Percentiles rank a stretch among this genome's conserved stretches.
phyloP scores from a whole-genome alignment of 1,140 invertebrate genomes.

The Asbolus verrucosus region DNA sequence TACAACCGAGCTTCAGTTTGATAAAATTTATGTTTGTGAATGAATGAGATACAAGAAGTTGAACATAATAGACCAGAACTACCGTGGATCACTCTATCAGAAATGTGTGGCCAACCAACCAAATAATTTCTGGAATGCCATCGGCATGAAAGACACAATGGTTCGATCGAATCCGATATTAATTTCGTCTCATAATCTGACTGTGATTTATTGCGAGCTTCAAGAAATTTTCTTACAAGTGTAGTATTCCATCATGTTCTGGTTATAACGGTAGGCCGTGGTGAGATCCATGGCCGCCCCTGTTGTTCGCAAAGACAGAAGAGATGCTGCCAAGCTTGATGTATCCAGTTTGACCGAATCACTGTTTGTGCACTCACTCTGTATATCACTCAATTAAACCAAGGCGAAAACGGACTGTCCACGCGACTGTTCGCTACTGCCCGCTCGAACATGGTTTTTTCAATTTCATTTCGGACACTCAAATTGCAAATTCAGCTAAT shows the following conservation, averaged over 20 bases:
- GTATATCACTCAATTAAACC: conserved; percentile 4
- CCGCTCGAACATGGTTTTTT: too few species aligned
- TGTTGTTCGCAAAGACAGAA: conserved; percentile 61
- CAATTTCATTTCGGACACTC: too few species aligned
- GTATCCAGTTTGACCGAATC: conserved; percentile 63
- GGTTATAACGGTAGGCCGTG: conserved; percentile 95
- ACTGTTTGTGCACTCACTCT: conserved; percentile 37
- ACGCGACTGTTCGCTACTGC: too few species aligned
- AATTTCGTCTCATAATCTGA: conserved; percentile 12
- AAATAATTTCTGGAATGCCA: conserved; percentile 29
- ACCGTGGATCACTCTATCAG: conserved; percentile 35
- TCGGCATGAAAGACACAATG: conserved; percentile 17
- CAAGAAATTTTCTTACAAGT: conserved; percentile 94
- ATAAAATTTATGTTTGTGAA: conserved; percentile 34
- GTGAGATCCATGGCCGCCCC: conserved; percentile 83
- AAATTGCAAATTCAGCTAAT: too few species aligned
- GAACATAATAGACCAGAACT: conserved; percentile 23
- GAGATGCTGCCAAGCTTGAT: conserved; percentile 60
- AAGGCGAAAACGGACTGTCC: conserved; percentile 7
- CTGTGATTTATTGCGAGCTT: background rate
- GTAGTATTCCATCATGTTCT: conserved; percentile 99
- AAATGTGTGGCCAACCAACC: conserved; percentile 24
- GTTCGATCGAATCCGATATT: conserved; percentile 6
- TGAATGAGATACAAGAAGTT: conserved; percentile 17
- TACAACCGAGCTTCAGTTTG: background rate